Conservation (phyloP, 2,113 vertebrate species). For the Paralichthys olivaceus region DNA sequence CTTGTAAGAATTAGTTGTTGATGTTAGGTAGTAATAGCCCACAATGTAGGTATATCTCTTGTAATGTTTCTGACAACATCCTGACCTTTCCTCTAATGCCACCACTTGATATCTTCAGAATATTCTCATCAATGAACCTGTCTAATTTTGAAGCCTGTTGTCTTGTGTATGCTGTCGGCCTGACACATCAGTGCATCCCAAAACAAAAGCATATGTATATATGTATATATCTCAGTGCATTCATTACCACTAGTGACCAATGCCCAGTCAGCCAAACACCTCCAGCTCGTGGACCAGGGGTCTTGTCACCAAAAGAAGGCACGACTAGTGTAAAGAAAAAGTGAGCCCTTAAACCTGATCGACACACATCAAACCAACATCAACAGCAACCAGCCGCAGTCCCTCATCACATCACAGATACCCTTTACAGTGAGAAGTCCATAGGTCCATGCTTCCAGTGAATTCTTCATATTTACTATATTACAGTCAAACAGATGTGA, state of each 20-base stretch:
- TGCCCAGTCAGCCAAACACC: constrained; percentile 30
- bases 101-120: too few species aligned
- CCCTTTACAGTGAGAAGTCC: background rate
- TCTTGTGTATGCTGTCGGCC: too few species aligned
- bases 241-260: background rate
- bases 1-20: too few species aligned
- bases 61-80: too few species aligned
- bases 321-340: constrained; percentile 33
- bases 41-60: too few species aligned
- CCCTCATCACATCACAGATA: background rate
- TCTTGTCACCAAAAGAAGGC: constrained; percentile 44
- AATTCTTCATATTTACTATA: background rate
- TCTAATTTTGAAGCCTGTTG: too few species aligned
- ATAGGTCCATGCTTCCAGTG: background rate
- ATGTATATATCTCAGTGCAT: background rate
- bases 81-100: too few species aligned
- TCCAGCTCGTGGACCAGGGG: constrained; percentile 1
- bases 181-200: too few species aligned
- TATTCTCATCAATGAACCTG: too few species aligned
- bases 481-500: background rate
- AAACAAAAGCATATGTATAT: too few species aligned
- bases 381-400: background rate
- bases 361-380: background rate
- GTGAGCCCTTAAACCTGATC: background rate
- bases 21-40: too few species aligned